A percentile compares a stretch with the other conserved stretches of the same genome.
phyloP scores from a whole-genome alignment of 1,140 invertebrate species.

The Ceratina australensis region DNA sequence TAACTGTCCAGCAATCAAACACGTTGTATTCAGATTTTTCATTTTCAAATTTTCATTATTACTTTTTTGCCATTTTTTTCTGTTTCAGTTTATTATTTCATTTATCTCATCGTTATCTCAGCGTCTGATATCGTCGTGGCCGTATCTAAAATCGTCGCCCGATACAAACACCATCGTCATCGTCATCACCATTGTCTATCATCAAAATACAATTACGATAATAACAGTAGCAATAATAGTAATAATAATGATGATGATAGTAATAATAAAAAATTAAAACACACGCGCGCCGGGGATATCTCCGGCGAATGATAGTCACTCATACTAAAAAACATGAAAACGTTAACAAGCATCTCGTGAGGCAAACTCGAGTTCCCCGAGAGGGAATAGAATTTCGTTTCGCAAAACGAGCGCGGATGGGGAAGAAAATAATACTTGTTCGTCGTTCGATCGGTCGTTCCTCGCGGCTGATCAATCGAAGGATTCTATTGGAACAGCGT shows the following conservation, averaged over 20 bases:
- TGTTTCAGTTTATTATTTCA: neutral
- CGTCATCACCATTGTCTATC: constrained; percentile 50
- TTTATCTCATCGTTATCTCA: constrained; percentile 25
- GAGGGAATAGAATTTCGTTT: too few relatives aligned
- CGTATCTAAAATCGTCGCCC: constrained; percentile 56
- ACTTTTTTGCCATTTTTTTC: neutral
- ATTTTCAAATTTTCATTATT: constrained; percentile 39
- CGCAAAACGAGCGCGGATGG: neutral
- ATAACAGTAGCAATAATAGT: constrained; percentile 56
- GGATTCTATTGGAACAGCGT: neutral
- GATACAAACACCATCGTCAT: constrained; percentile 57
- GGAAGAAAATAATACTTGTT: neutral
- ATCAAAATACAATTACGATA: constrained; percentile 31
- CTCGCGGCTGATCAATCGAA: neutral
- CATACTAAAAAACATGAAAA: constrained; percentile 52
- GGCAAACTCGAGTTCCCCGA: too few relatives aligned
- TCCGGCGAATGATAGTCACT: constrained; percentile 41
- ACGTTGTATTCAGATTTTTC: constrained; percentile 71
- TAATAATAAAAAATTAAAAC: too few relatives aligned
- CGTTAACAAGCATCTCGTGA: too few relatives aligned
- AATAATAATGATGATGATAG: too few relatives aligned
- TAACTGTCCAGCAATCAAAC: constrained; percentile 81
- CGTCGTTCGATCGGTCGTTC: constrained; percentile 10
- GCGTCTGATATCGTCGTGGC: constrained; percentile 44
- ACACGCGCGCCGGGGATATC: too few relatives aligned